Percentiles rank a stretch among this genome's conserved stretches.
Evolutionary conservation across 1,140 invertebrate genomes (phyloP).

Genomic region (Drosophila tropicalis): DNA sequence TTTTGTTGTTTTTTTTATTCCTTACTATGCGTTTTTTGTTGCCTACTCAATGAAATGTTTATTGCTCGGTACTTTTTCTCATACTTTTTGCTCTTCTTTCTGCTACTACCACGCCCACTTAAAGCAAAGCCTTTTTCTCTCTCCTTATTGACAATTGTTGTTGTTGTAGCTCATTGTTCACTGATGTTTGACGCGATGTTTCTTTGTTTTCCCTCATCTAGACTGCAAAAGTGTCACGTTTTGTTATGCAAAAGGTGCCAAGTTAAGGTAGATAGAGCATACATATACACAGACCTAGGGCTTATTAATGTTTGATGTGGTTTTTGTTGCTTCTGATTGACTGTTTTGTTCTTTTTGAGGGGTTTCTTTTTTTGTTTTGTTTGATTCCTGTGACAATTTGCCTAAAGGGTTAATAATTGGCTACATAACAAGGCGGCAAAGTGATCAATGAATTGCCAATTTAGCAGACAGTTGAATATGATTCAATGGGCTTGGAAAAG

Average conservation of each 20-base stretch:
- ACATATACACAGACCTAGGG: conserved; percentile 1
- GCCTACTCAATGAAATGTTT: conserved; percentile 57
- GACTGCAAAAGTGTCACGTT: conserved; percentile 22
- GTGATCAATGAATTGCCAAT: conserved; percentile 10
- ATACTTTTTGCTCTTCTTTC: background rate
- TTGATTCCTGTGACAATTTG: conserved; percentile 22
- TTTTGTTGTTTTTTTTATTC: conserved; percentile 42
- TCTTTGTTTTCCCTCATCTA: conserved; percentile 1
- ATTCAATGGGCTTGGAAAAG: no score
- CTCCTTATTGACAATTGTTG: conserved; percentile 7
- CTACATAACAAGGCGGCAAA: conserved; percentile 6
- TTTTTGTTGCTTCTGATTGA: conserved; percentile 42
- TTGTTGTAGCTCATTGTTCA: background rate
- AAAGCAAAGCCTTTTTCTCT: conserved; percentile 29
- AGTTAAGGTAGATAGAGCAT: background rate
- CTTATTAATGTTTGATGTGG: conserved; percentile 47
- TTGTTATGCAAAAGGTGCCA: conserved; percentile 20
- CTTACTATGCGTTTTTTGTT: conserved; percentile 49
- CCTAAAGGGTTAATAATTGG: conserved; percentile 22
- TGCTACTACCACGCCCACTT: conserved; percentile 12
- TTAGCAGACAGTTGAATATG: background rate
- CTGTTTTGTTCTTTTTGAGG: conserved; percentile 21
- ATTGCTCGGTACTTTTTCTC: conserved; percentile 48
- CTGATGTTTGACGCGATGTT: conserved; percentile 12
- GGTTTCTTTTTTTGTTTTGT: background rate